These are phyloP conservation scores for Vultur gryphus DNA, from an alignment of 2,797 vertebrate genomes.

Conservation along the genomic window DNA sequence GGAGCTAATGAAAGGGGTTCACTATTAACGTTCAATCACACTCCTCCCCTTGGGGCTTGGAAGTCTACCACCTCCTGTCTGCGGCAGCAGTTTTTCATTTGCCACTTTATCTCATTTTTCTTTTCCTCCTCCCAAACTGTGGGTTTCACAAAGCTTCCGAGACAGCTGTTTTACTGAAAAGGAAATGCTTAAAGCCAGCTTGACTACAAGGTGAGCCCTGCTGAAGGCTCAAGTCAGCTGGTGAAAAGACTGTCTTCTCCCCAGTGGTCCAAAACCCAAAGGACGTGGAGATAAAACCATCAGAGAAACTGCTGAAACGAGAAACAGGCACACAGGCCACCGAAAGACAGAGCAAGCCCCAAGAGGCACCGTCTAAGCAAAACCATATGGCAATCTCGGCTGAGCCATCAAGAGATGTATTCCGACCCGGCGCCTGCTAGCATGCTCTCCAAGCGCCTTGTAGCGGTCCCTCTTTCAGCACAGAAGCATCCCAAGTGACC, in stretches of 20 bases:
- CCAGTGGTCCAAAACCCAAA: not conserved
- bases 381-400: conserved; percentile 17
- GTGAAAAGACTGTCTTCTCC: not conserved
- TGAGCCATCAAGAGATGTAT: not conserved
- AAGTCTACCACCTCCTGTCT: not conserved
- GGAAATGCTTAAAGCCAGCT: not conserved
- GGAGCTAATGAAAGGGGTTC: conserved; percentile 36
- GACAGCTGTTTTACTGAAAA: not conserved
- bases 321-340: conserved; percentile 30
- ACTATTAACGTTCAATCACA: not conserved
- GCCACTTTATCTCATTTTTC: not conserved
- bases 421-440: not conserved
- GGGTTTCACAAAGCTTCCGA: not conserved
- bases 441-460: not conserved
- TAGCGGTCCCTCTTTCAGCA: not conserved
- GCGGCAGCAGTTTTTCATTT: not conserved
- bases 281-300: conserved; percentile 1
- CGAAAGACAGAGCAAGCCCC: not conserved
- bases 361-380: conserved; percentile 5
- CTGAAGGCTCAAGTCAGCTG: conserved; percentile 16
- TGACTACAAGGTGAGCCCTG: not conserved
- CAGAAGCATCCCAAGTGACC: not conserved
- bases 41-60: not conserved
- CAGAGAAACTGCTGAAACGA: conserved; percentile 33
- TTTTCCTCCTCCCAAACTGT: not conserved